Evolutionary conservation across 1,140 invertebrate genomes (phyloP), one percentile per base, ranked within the genome.

Genomic region (Ooceraea biroi): DNA sequence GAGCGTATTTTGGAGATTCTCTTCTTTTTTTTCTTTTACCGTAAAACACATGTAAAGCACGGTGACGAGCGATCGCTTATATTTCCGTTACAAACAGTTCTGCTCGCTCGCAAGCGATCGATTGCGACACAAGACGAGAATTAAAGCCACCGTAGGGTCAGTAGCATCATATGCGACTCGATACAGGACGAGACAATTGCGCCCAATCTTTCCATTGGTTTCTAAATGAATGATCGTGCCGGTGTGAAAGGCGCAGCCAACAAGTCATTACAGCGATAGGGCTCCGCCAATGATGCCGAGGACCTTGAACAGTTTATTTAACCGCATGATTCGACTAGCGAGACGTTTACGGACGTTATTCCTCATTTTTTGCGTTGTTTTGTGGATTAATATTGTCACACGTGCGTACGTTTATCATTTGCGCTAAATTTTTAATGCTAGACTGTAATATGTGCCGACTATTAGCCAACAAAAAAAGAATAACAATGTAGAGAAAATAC

Each of bases 171-270:
- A 72, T 85, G 58, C 65, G 66, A 74, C 76, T 72, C 89, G 85
- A 90, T 89, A 91, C 90, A 92, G 90, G 90, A 92, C 91, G 91
- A 91, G 90, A 90, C 91, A 92, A 92, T 92, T 92, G 91, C 84
- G 90, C 84, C 86, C 88, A 91, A 92, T 92, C 91, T 92, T 92
- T 91, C 90, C 83, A 92, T 92, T 92, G 87, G 85, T 87, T 87
- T 69, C 84, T 86, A 89, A 91, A 90, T 88, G 87, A 86, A 85
- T 78, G 83, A 65, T 22, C 46, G 52, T 83, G 72, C 66, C 86
- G 77, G 72, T 84, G 86, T 86, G 86, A 88, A 88, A 86, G 84
- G 57, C 84, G 61, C 82, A 50, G 50, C 52, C 71, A 80, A 61
- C 57, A 36, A 66, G 84, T 74, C 52, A 55, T 82, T 63, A 82